Conservation (phyloP, 2,113 vertebrate genomes). For the Entomyzon cyanotis region DNA sequence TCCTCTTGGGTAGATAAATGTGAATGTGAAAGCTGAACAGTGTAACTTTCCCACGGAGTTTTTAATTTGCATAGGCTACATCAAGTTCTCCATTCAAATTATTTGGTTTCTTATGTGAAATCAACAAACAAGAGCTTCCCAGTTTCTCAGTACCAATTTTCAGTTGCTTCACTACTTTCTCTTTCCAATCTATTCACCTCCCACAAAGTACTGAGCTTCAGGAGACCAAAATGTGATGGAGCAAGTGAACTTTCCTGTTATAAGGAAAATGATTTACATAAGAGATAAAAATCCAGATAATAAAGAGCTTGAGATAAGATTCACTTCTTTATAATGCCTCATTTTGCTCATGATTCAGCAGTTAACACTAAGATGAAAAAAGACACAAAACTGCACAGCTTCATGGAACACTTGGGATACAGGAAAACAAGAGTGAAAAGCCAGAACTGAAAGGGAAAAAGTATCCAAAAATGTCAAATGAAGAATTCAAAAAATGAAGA, state of each 20-base stretch:
- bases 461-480: not conserved
- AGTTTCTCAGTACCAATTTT: not conserved
- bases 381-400: not conserved
- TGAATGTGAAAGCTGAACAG: not conserved
- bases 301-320: not conserved
- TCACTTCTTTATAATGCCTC: not conserved
- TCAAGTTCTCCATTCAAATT: not conserved
- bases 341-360: not conserved
- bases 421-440: not conserved
- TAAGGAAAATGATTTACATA: not conserved
- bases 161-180: not conserved
- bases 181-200: not conserved
- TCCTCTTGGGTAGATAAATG: not conserved
- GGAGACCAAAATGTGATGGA: not conserved
- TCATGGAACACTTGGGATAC: not conserved
- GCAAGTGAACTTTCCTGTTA: not conserved
- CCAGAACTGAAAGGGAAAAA: not conserved
- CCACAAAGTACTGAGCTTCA: not conserved
- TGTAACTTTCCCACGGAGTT: not conserved
- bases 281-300: not conserved
- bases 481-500: not conserved
- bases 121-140: not conserved
- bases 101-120: not conserved
- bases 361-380: not conserved
- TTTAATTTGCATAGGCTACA: not conserved